Evolutionary conservation across 2,888 invertebrate species (phyloP).

Genomic region (Crocallis elinguaria): DNA sequence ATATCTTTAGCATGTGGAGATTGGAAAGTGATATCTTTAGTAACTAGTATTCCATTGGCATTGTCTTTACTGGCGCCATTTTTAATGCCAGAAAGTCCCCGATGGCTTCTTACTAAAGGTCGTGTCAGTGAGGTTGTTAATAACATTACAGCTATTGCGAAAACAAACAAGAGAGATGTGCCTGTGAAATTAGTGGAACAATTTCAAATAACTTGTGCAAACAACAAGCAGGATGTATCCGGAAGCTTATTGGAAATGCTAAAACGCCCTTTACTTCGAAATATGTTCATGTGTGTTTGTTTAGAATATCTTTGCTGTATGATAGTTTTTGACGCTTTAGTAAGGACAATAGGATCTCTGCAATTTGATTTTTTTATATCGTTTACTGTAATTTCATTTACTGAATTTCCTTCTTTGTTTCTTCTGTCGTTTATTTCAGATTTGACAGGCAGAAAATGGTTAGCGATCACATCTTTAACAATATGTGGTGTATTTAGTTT

Average conservation of each 20-base stretch:
- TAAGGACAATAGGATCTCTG: slow-evolving; percentile 60
- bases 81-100: slow-evolving; percentile 67
- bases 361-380: slow-evolving; percentile 68
- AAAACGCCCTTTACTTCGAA: slow-evolving; percentile 54
- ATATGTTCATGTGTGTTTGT: slow-evolving; percentile 56
- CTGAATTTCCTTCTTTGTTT: slow-evolving; percentile 65
- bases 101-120: slow-evolving; percentile 66
- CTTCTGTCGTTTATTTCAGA: slow-evolving; percentile 64
- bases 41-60: slow-evolving; percentile 61
- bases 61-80: slow-evolving; percentile 57
- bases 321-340: slow-evolving; percentile 62
- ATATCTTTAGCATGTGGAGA: slow-evolving; percentile 63
- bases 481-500: slow-evolving; percentile 55
- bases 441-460: slow-evolving; percentile 59
- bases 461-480: slow-evolving; percentile 46
- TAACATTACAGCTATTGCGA: slow-evolving; percentile 54
- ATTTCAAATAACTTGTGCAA: slow-evolving; percentile 49
- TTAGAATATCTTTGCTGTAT: slow-evolving; percentile 57
- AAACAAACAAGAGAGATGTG: slow-evolving; percentile 51
- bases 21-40: slow-evolving; percentile 64
- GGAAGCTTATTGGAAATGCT: slow-evolving; percentile 52
- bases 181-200: slow-evolving; percentile 28
- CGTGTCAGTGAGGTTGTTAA: slow-evolving; percentile 59
- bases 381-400: slow-evolving; percentile 64
- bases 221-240: slow-evolving; percentile 33